phyloP scores from a whole-genome alignment of 2,888 invertebrate genomes.

The Drosophila infuscata region DNA sequence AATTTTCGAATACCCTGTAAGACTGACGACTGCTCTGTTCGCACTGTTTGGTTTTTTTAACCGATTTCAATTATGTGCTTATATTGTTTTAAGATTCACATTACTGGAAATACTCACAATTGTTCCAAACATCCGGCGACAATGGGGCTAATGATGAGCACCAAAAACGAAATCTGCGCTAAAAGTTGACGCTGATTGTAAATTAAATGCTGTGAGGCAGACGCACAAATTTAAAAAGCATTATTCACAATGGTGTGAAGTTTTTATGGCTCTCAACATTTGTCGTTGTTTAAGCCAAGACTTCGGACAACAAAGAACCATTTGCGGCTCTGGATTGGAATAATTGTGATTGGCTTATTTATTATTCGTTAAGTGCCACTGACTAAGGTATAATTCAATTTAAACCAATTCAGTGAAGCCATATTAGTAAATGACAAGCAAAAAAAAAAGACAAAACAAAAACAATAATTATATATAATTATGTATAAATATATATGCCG shows the following conservation, averaged over 20 bases:
- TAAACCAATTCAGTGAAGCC: constrained; percentile 5
- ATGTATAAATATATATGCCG: constrained; percentile 1
- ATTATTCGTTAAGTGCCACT: neutral
- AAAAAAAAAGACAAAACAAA: neutral
- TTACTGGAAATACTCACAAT: constrained; percentile 31
- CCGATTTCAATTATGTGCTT: constrained; percentile 14
- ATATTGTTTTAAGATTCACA: neutral
- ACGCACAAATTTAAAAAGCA: constrained; percentile 45
- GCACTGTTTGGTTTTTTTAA: neutral
- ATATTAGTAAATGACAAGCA: constrained; percentile 25
- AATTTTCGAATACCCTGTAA: neutral
- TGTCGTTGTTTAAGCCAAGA: neutral
- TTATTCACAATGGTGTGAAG: constrained; percentile 58
- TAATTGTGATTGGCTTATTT: neutral
- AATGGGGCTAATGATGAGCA: constrained; percentile 42
- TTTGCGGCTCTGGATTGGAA: neutral
- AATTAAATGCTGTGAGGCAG: constrained; percentile 50
- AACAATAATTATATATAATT: constrained; percentile 13
- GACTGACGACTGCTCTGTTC: neutral
- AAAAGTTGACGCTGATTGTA: constrained; percentile 42
- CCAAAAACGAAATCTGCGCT: constrained; percentile 15
- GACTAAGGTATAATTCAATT: constrained; percentile 5
- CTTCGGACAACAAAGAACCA: neutral
- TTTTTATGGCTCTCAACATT: constrained; percentile 2
- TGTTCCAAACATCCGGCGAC: constrained; percentile 50